These are phyloP conservation scores for Babylonia areolata DNA, from an alignment of 1,140 invertebrate genomes.

Conservation along the genomic window DNA sequence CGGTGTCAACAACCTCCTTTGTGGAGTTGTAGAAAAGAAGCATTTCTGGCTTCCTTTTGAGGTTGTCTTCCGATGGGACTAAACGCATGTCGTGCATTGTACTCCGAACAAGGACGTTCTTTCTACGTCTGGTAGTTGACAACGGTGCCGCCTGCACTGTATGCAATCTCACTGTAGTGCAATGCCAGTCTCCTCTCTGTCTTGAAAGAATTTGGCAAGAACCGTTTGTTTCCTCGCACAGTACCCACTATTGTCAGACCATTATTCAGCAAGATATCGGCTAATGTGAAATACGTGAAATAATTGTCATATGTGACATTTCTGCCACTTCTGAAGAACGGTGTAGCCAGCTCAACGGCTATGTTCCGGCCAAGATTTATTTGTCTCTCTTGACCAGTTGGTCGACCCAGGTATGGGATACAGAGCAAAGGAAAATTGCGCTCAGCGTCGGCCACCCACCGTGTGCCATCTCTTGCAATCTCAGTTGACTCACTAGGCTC, in stretches of 20 bases:
- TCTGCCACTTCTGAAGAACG: slow-evolving; percentile 37
- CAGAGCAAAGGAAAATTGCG: slow-evolving; percentile 37
- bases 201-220: slow-evolving; percentile 36
- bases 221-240: slow-evolving; percentile 17
- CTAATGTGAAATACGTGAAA: slow-evolving; percentile 22
- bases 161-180: slow-evolving; percentile 48
- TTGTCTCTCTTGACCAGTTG: neutral
- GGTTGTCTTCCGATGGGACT: too few species aligned
- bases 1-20: slow-evolving; percentile 76
- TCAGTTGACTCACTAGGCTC: too few species aligned
- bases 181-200: too few species aligned
- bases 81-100: too few species aligned
- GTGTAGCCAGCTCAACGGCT: slow-evolving; percentile 26
- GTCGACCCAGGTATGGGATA: slow-evolving; percentile 40
- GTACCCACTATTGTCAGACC: slow-evolving; percentile 34
- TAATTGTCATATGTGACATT: slow-evolving; percentile 47
- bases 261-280: slow-evolving; percentile 21
- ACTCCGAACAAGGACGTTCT: slow-evolving; percentile 71
- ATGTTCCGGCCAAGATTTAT: slow-evolving; percentile 21
- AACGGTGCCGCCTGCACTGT: slow-evolving; percentile 57
- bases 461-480: too few species aligned
- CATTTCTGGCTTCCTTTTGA: slow-evolving; percentile 66
- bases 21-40: slow-evolving; percentile 74
- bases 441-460: too few species aligned
- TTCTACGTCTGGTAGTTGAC: slow-evolving; percentile 65